phyloP scores from a whole-genome alignment of 2,888 invertebrate genomes.

The Pheosia tremula region DNA sequence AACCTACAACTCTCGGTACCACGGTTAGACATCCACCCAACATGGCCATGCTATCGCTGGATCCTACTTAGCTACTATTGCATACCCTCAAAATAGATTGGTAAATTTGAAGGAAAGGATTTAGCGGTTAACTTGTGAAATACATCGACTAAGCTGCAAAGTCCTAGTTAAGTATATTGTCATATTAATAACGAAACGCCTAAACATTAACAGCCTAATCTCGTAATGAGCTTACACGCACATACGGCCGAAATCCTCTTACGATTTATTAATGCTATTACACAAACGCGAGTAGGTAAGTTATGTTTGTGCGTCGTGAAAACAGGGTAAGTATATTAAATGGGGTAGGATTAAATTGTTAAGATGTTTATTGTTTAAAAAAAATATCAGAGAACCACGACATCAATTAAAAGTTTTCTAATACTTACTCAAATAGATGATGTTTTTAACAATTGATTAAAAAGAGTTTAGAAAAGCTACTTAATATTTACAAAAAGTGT shows the following conservation, averaged over 20 bases:
- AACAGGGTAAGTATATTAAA: conserved; percentile 23
- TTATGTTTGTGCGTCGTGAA: conserved; percentile 26
- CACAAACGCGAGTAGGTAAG: conserved; percentile 25
- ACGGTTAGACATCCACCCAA: too few species aligned
- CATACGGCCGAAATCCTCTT: conserved; percentile 32
- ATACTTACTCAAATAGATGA: too few species aligned
- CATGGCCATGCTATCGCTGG: too few species aligned
- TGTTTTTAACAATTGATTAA: too few species aligned
- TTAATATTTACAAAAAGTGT: too few species aligned
- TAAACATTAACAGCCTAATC: conserved; percentile 30
- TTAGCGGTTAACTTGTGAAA: not conserved
- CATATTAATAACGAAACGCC: conserved; percentile 23
- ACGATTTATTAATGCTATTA: conserved; percentile 37
- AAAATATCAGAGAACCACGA: too few species aligned
- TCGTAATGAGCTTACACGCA: conserved; percentile 38
- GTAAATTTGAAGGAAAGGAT: too few species aligned
- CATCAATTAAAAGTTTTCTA: too few species aligned
- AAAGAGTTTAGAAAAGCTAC: too few species aligned
- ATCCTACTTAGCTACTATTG: too few species aligned
- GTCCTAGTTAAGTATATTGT: conserved; percentile 7
- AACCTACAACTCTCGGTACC: too few species aligned
- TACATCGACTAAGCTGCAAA: not conserved
- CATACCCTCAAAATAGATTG: too few species aligned
- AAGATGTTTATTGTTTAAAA: conserved; percentile 21
- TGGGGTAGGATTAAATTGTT: conserved; percentile 30